phyloP scores from a whole-genome alignment of 2,113 vertebrate genomes.

The Eira barbara region DNA sequence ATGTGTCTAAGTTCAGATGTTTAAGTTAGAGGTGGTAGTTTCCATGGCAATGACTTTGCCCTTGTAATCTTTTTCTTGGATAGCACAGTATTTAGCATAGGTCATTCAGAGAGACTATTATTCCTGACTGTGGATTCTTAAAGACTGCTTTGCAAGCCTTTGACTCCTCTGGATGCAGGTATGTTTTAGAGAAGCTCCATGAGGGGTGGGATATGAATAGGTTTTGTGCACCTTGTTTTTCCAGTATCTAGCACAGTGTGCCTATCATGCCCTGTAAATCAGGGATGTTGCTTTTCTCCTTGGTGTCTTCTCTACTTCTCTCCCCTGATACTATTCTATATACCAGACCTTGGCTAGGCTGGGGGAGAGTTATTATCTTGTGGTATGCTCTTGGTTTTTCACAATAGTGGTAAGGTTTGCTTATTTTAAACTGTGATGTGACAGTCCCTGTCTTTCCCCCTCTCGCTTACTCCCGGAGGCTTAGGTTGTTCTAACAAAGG shows the following conservation, averaged over 20 bases:
- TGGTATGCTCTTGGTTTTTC: background rate
- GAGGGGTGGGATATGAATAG: background rate
- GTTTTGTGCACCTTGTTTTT: background rate
- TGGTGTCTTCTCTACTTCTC: background rate
- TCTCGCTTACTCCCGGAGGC: background rate
- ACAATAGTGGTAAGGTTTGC: background rate
- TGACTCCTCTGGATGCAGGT: background rate
- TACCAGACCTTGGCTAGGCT: background rate
- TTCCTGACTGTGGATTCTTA: background rate
- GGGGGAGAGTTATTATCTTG: background rate
- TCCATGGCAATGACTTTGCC: slow-evolving; percentile 41
- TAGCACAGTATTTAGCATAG: slow-evolving; percentile 31
- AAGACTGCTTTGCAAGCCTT: background rate
- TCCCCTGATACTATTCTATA: background rate
- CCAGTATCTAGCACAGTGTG: fast-evolving
- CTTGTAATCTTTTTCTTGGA: slow-evolving; percentile 24
- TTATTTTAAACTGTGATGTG: background rate
- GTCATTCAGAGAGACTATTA: background rate
- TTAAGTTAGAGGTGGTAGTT: slow-evolving; percentile 41
- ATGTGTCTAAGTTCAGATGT: background rate
- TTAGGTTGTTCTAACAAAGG: slow-evolving; percentile 4
- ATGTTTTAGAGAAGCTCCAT: background rate
- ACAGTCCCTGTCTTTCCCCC: background rate
- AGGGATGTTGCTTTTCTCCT: background rate
- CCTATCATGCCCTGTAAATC: background rate